A percentile compares a stretch with the other conserved stretches of the same genome.
phyloP scores from a whole-genome alignment of 2,797 vertebrate genomes.

The Tolypeutes matacus region DNA sequence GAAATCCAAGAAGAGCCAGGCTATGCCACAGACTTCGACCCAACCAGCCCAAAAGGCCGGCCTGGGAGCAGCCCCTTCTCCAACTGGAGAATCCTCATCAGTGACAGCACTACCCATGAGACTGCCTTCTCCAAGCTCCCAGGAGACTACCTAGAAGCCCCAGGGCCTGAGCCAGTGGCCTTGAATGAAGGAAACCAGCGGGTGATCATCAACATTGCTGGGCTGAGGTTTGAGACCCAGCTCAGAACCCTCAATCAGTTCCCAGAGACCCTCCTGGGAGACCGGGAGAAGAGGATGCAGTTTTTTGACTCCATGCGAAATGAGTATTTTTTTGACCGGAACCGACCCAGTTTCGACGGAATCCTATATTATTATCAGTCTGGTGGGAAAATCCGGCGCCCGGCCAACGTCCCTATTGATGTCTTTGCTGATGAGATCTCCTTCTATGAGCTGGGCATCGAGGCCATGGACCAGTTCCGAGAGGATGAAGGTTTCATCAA shows the following conservation, averaged over 20 bases:
- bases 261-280: slow-evolving; percentile 95
- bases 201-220: slow-evolving; percentile 97
- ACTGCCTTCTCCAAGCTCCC: slow-evolving; percentile 93
- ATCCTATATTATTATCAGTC: slow-evolving; percentile 99
- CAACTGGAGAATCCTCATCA: slow-evolving; percentile 93
- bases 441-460: slow-evolving; percentile 96
- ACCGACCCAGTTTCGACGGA: slow-evolving; percentile 97
- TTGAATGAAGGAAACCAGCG: slow-evolving; percentile 94
- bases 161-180: slow-evolving; percentile 91
- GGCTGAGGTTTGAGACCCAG: slow-evolving; percentile 96
- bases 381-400: slow-evolving; percentile 95
- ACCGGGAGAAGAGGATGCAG: slow-evolving; percentile 94
- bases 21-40: slow-evolving; percentile 91
- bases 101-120: slow-evolving; percentile 92
- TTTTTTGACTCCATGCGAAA: slow-evolving; percentile 99
- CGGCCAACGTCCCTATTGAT: slow-evolving; percentile 96
- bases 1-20: slow-evolving; percentile 93
- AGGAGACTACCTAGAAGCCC: slow-evolving; percentile 91
- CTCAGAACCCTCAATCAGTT: slow-evolving; percentile 97
- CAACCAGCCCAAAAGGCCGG: slow-evolving; percentile 87
- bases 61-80: slow-evolving; percentile 93
- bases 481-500: slow-evolving; percentile 98
- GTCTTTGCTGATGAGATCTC: slow-evolving; percentile 97
- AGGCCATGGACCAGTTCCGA: slow-evolving; percentile 97
- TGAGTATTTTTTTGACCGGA: slow-evolving; percentile 98